Evolutionary conservation across 2,113 vertebrate species (phyloP).

Genomic region (Steatornis caripensis): DNA sequence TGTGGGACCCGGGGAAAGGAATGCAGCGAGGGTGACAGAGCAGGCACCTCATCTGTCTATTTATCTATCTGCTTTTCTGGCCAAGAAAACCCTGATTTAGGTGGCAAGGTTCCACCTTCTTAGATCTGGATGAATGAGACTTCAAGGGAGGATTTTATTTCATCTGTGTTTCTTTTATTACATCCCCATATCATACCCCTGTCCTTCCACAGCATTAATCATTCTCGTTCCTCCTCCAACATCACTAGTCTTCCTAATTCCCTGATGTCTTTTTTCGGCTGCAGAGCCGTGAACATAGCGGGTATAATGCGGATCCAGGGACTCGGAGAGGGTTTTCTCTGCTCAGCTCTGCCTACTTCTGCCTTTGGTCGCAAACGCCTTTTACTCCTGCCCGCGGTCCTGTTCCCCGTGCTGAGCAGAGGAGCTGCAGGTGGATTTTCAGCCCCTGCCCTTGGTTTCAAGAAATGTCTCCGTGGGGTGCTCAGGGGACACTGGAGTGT

Average conservation of each 20-base stretch:
- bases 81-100: not conserved
- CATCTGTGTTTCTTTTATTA: conserved; percentile 39
- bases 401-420: not conserved
- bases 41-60: not conserved
- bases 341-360: not conserved
- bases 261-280: not conserved
- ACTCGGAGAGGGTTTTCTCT: not conserved
- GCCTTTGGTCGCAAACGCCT: not conserved
- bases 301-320: not conserved
- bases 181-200: not conserved
- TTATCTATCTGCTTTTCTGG: not conserved
- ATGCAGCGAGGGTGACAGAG: not conserved
- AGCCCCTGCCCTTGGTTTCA: not conserved
- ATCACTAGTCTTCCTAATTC: not conserved
- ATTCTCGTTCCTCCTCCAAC: not conserved
- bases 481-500: not conserved
- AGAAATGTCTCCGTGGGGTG: too few species aligned
- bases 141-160: conserved; percentile 39
- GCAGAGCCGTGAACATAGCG: not conserved
- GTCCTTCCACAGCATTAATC: not conserved
- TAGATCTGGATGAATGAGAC: conserved; percentile 31
- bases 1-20: not conserved
- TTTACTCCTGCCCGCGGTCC: not conserved
- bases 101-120: conserved; percentile 2
- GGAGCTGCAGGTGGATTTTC: not conserved